phyloP scores from a whole-genome alignment of 2,797 vertebrate species.

The Gymnoscopelus braueri region DNA sequence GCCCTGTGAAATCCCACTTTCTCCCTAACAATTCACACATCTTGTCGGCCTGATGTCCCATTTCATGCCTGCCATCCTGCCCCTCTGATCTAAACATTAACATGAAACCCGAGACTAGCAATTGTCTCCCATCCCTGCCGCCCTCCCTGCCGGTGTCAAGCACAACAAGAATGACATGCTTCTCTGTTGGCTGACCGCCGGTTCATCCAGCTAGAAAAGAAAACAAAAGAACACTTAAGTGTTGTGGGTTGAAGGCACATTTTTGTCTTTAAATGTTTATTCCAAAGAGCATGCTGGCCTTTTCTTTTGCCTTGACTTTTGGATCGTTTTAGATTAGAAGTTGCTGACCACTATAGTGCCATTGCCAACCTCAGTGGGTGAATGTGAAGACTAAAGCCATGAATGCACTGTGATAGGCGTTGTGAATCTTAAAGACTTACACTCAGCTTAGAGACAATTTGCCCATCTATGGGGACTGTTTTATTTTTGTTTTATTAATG shows the following conservation, averaged over 20 bases:
- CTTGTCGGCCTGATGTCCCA: slow-evolving; percentile 71
- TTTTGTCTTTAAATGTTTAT: slow-evolving; percentile 64
- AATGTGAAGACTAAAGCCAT: slow-evolving; percentile 87
- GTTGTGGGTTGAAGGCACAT: slow-evolving; percentile 66
- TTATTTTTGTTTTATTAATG: slow-evolving; percentile 48
- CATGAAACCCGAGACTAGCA: slow-evolving; percentile 44
- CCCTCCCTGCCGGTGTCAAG: slow-evolving; percentile 46
- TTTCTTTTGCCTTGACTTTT: slow-evolving; percentile 53
- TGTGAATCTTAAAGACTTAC: slow-evolving; percentile 72
- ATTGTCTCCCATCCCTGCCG: slow-evolving; percentile 50
- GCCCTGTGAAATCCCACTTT: slow-evolving; percentile 85
- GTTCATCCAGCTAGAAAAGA: slow-evolving; percentile 50
- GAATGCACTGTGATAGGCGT: slow-evolving; percentile 84
- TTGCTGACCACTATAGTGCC: slow-evolving; percentile 84
- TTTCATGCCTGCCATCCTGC: slow-evolving; percentile 81
- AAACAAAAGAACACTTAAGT: slow-evolving; percentile 76
- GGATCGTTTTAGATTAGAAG: slow-evolving; percentile 65
- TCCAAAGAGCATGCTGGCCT: slow-evolving; percentile 66
- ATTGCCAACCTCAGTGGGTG: slow-evolving; percentile 83
- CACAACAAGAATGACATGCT: slow-evolving; percentile 57
- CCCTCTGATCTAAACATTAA: slow-evolving; percentile 71
- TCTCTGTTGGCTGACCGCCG: slow-evolving; percentile 57
- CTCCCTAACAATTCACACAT: slow-evolving; percentile 77
- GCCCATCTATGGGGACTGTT: slow-evolving; percentile 60
- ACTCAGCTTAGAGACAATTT: slow-evolving; percentile 56